These are phyloP conservation scores for Cryptotis parvus DNA, from an alignment of 2,113 vertebrate genomes.

Conservation along the genomic window DNA sequence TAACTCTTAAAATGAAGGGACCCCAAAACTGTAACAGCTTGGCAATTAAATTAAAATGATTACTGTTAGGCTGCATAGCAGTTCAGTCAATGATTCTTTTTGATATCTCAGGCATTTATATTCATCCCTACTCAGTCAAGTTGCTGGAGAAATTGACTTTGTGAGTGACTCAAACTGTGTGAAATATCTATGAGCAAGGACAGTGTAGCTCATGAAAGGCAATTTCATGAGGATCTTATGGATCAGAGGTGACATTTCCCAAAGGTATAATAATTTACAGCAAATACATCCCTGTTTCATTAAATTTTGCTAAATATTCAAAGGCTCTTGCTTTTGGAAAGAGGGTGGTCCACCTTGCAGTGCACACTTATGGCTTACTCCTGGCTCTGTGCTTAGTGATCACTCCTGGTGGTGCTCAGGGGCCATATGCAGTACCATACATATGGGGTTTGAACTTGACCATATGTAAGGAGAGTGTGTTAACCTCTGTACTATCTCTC, in stretches of 20 bases:
- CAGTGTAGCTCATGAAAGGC: not conserved
- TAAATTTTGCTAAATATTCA: not conserved
- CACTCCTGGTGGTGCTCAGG: too few species aligned
- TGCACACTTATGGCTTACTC: too few species aligned
- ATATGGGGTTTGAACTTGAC: too few species aligned
- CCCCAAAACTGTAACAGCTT: not conserved
- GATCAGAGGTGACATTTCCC: not conserved
- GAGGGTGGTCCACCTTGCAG: too few species aligned
- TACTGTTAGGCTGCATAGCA: not conserved
- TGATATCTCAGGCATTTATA: not conserved
- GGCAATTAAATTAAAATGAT: not conserved
- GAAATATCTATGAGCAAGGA: not conserved
- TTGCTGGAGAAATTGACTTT: not conserved
- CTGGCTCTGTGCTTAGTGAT: too few species aligned
- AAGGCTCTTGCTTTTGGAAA: not conserved
- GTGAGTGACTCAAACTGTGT: not conserved
- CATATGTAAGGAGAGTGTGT: too few species aligned
- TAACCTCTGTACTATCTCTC: too few species aligned
- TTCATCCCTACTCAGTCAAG: not conserved
- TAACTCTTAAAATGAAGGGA: too few species aligned
- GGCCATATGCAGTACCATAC: too few species aligned
- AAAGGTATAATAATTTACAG: not conserved
- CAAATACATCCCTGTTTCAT: not conserved
- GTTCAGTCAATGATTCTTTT: not conserved
- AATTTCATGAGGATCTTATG: not conserved